Base-by-base conservation (phyloP, 2,888 invertebrate species). In the Noctuana brunneofusca region DNA sequence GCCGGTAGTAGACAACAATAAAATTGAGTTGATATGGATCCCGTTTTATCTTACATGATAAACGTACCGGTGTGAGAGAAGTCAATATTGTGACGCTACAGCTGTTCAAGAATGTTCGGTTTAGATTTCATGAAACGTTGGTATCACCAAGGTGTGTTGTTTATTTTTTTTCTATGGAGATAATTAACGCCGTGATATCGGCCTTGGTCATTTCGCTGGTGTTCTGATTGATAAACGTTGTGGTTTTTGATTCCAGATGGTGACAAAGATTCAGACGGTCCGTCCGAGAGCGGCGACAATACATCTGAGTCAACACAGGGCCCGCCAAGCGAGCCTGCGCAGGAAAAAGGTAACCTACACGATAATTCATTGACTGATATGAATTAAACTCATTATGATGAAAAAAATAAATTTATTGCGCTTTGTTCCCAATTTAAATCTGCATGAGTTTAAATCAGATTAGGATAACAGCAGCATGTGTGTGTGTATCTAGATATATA, bases 241-340 rank as follows among this genome's bases (percentile, higher is more conserved):
- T 64, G 22, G 32, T 64, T 71, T 65, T 71, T 68, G 69, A 55
- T 71, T 85, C 80, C 87, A 92, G 92, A 92, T 89, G 91, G 89
- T 69, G 90, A 89, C 71, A 92, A 92, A 77, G 92, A 92, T 67
- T 90, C 92, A n/a, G 92, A 92, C 72, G 90, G 88, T 1, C 89
- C 87, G 65, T 92, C 92, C 8, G 92, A 92, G 79, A 90, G 91
- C 74, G 92, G 90, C n/a, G 92, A 92, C 75, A 91, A 86, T 69
- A 90, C 90, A 35, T 91, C 91, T 53, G 91, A 91, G 71, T 89
- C 90, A 30, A 90, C 89, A 54, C 89, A 89, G 72, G 87, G 87
- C 41, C 80, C 86, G 27, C 73, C 84, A 60, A 89, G 87, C 73
- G 90, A 90, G 68, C 88, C 89, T 46, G 85, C 92, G 16, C 88